Percentiles rank a stretch among this genome's conserved stretches.
Conservation (phyloP, 2,888 invertebrate genomes). For the Microctonus brassicae region DNA sequence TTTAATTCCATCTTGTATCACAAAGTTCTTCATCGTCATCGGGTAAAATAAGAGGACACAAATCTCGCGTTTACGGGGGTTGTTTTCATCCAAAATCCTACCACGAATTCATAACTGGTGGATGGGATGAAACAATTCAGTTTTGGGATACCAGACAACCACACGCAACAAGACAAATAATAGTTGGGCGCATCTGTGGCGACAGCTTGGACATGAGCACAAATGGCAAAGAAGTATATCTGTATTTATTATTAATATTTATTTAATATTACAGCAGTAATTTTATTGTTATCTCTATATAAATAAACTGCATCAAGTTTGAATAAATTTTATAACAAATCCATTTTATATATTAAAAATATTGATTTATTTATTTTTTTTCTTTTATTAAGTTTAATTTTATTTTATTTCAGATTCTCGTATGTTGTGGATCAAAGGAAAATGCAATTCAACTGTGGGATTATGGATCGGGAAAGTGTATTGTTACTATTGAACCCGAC, state of each 20-base stretch:
- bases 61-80: slow-evolving; percentile 76
- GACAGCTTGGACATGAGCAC: slow-evolving; percentile 78
- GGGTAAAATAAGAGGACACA: slow-evolving; percentile 74
- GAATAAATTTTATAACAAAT: no score
- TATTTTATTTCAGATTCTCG: slow-evolving; percentile 72
- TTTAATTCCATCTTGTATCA: no score
- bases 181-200: slow-evolving; percentile 77
- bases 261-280: background rate
- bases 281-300: background rate
- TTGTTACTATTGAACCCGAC: slow-evolving; percentile 75
- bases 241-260: background rate
- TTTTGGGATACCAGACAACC: slow-evolving; percentile 80
- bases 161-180: slow-evolving; percentile 73
- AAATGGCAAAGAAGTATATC: slow-evolving; percentile 75
- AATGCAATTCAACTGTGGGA: slow-evolving; percentile 77
- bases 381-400: slow-evolving; percentile 2
- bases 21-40: slow-evolving; percentile 62
- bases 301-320: background rate
- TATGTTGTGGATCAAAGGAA: slow-evolving; percentile 77
- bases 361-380: no score
- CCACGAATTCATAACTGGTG: slow-evolving; percentile 78
- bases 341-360: no score
- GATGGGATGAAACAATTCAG: slow-evolving; percentile 78
- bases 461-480: slow-evolving; percentile 76
- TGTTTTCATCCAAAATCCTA: slow-evolving; percentile 77